Percentiles rank a stretch among this genome's conserved stretches.
Evolutionary conservation across 2,888 invertebrate genomes (phyloP).

Genomic region (Parnassius glacialis): DNA sequence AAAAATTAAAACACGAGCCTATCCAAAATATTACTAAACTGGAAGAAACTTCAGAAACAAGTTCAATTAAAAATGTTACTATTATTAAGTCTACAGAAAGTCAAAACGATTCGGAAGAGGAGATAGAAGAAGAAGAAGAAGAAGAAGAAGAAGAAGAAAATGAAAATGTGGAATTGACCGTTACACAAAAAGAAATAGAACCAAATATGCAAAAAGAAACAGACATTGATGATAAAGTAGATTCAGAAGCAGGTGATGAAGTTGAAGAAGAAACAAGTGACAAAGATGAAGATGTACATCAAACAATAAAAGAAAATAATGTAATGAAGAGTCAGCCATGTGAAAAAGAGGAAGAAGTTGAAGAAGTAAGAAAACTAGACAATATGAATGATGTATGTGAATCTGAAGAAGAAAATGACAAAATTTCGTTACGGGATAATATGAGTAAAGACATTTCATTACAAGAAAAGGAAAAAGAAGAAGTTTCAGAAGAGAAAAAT

Average conservation of each 20-base stretch:
- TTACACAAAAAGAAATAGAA: slow-evolving; percentile 29
- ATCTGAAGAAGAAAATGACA: slow-evolving; percentile 29
- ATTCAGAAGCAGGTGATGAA: slow-evolving; percentile 28
- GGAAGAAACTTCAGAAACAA: slow-evolving; percentile 60
- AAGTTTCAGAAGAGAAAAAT: slow-evolving; percentile 37
- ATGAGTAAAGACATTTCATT: slow-evolving; percentile 18
- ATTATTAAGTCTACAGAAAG: slow-evolving; percentile 46
- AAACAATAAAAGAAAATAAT: slow-evolving; percentile 28
- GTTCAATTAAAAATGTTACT: slow-evolving; percentile 59
- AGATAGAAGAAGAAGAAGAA: slow-evolving; percentile 39
- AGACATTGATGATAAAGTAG: slow-evolving; percentile 20
- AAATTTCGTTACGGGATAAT: slow-evolving; percentile 22
- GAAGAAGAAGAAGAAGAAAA: slow-evolving; percentile 29
- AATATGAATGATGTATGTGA: slow-evolving; percentile 26
- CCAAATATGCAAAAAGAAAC: too few relatives aligned
- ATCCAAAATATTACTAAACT: slow-evolving; percentile 53
- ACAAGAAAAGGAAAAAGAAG: slow-evolving; percentile 31
- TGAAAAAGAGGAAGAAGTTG: slow-evolving; percentile 31
- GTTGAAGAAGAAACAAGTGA: slow-evolving; percentile 24
- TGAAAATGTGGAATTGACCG: slow-evolving; percentile 27
- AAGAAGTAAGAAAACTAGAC: slow-evolving; percentile 30
- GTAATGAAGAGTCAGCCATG: background rate
- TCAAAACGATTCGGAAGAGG: slow-evolving; percentile 36
- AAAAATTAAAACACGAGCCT: slow-evolving; percentile 36
- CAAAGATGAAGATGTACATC: slow-evolving; percentile 10